A percentile compares a stretch with the other conserved stretches of the same genome.
These are phyloP conservation scores for Ranitomeya variabilis DNA, from an alignment of 2,113 vertebrate genomes.

Conservation along the genomic window DNA sequence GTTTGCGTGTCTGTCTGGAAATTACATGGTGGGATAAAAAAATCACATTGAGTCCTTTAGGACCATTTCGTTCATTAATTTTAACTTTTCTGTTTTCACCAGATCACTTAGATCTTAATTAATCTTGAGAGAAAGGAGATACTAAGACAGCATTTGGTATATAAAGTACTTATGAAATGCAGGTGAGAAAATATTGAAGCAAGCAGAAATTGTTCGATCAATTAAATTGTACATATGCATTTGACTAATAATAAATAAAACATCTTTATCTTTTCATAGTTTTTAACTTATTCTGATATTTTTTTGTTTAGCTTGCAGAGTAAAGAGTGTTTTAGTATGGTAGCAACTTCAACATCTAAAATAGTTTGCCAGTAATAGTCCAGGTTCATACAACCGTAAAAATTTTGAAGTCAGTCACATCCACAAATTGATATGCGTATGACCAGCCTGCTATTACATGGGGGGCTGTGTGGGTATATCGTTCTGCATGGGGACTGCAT, in stretches of 20 bases:
- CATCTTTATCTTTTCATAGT: background rate
- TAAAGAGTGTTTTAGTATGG: too few relatives aligned
- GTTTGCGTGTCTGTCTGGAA: background rate
- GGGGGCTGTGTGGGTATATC: too few relatives aligned
- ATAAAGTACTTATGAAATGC: background rate
- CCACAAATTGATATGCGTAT: too few relatives aligned
- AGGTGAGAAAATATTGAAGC: background rate
- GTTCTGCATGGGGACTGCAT: too few relatives aligned
- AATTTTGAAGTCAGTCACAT: too few relatives aligned
- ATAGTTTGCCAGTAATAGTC: too few relatives aligned
- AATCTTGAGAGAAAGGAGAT: background rate
- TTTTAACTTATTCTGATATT: too few relatives aligned
- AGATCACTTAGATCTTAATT: background rate
- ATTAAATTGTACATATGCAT: background rate
- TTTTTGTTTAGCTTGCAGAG: too few relatives aligned
- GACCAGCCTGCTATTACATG: too few relatives aligned
- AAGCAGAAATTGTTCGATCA: background rate
- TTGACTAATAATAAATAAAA: background rate
- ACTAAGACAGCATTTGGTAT: background rate
- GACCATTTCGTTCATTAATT: background rate
- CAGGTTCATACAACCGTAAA: too few relatives aligned
- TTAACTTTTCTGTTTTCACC: background rate
- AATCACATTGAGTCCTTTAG: background rate
- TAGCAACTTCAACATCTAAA: too few relatives aligned
- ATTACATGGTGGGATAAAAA: conserved; percentile 7